Evolutionary conservation across 2,888 invertebrate genomes (phyloP).

Genomic region (Tiliacea aurago): DNA sequence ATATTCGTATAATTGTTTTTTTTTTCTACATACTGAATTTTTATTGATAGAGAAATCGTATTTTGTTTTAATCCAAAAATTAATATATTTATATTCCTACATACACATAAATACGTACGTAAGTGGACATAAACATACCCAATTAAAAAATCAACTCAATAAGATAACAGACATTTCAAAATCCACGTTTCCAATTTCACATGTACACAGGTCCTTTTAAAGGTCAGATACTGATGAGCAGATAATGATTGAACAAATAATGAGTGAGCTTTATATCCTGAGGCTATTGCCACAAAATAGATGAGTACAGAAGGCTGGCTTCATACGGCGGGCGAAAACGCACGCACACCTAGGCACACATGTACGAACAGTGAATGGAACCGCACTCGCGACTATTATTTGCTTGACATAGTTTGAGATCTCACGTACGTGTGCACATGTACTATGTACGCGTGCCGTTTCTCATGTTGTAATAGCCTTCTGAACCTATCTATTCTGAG

Average conservation of each 20-base stretch:
- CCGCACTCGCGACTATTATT: not conserved
- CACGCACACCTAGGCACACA: not conserved
- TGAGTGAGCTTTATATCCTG: slow-evolving; percentile 20
- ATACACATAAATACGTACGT: not conserved
- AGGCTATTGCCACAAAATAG: not conserved
- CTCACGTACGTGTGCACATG: no score
- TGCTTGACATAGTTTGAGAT: not conserved
- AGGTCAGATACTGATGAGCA: slow-evolving; percentile 42
- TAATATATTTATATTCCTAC: not conserved
- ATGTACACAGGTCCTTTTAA: slow-evolving; percentile 19
- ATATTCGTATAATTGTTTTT: no score
- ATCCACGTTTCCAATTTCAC: slow-evolving; percentile 32
- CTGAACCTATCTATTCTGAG: not conserved
- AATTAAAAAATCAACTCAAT: slow-evolving; percentile 21
- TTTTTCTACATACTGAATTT: no score
- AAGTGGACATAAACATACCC: not conserved
- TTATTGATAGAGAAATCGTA: no score
- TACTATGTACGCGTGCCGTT: not conserved
- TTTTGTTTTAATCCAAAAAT: no score
- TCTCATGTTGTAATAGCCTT: not conserved
- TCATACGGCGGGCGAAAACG: no score
- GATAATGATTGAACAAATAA: slow-evolving; percentile 51
- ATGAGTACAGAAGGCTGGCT: not conserved
- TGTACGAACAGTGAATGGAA: not conserved
- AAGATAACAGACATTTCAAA: slow-evolving; percentile 17